Base-by-base conservation (phyloP, 92 coral and sea anemone genomes). In the Plumapathes pennacea region DNA sequence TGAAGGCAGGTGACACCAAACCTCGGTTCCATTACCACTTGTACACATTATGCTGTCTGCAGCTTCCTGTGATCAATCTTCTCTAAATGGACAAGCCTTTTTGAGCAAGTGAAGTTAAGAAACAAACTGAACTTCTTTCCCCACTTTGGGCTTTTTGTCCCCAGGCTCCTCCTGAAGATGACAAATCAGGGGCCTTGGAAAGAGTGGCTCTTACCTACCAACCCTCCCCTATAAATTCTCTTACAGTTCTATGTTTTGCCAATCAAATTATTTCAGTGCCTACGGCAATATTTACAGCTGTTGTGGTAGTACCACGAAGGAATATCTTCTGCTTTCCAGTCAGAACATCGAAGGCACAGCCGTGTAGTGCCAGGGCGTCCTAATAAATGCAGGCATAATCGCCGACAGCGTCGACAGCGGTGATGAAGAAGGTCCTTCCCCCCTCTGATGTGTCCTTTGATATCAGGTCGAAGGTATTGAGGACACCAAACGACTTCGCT, bases 71-170 rank as follows among this genome's bases (percentile, higher is more conserved):
- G 95, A 53, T 90, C 97, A 50, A 82, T 76, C 57, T 90, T 90
- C 45, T 90, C 97, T 53, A 90, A 44, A 45, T 90, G 97, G 44
- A 86, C 97, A 42, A 90, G 85, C 14, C 97, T 90, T 14, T n/a
- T n/a, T n/a, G n/a, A 19, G 27, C 24, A 11, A 17, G 0, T 18
- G 54, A n/a, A n/a, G n/a, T n/a, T n/a, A n/a, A n/a, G n/a, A n/a
- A n/a, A n/a, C n/a, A n/a, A n/a, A n/a, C n/a, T n/a, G n/a, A n/a
- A n/a, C n/a, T n/a, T n/a, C n/a, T n/a, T n/a, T n/a, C n/a, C n/a
- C n/a, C n/a, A n/a, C n/a, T n/a, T n/a, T n/a, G n/a, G n/a, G n/a
- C n/a, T n/a, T n/a, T n/a, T n/a, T n/a, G n/a, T n/a, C n/a, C n/a
- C n/a, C n/a, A n/a, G n/a, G n/a, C n/a, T n/a, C n/a, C n/a, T n/a